These are phyloP conservation scores for Sepiola atlantica DNA, from an alignment of 2,888 invertebrate genomes.

Conservation along the genomic window DNA sequence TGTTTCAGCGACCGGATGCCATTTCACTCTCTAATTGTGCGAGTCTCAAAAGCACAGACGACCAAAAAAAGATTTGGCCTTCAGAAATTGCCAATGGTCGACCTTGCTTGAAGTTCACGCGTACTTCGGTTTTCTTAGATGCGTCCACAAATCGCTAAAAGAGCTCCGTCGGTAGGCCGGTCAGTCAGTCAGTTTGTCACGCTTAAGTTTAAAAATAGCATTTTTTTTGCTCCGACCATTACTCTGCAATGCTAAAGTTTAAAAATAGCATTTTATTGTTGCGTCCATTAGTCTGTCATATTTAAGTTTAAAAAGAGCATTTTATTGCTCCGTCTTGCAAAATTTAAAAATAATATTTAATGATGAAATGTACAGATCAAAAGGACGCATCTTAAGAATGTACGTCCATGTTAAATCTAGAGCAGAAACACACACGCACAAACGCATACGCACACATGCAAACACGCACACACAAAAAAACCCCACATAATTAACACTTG, in stretches of 20 bases:
- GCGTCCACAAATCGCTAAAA: no score
- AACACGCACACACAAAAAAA: neutral
- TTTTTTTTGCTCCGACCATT: no score
- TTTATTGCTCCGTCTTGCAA: no score
- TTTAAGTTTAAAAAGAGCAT: no score
- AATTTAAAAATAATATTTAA: neutral
- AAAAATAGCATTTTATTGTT: no score
- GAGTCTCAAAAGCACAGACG: neutral
- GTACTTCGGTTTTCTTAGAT: neutral
- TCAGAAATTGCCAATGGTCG: neutral
- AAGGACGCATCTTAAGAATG: neutral
- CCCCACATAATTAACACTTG: no score
- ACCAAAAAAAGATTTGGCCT: neutral
- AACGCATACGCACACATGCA: neutral
- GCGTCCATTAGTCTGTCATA: no score
- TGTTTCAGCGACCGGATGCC: neutral
- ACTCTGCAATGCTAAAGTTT: no score
- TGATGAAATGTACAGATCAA: neutral
- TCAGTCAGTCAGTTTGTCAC: no score
- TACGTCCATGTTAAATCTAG: no score
- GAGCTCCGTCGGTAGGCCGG: no score
- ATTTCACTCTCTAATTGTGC: neutral
- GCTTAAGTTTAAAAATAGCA: no score
- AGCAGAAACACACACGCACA: rapidly evolving
- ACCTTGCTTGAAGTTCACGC: neutral